Conservation (phyloP, 35 echinoderm and acorn worm genomes). For the Heliocidaris tuberculata region DNA sequence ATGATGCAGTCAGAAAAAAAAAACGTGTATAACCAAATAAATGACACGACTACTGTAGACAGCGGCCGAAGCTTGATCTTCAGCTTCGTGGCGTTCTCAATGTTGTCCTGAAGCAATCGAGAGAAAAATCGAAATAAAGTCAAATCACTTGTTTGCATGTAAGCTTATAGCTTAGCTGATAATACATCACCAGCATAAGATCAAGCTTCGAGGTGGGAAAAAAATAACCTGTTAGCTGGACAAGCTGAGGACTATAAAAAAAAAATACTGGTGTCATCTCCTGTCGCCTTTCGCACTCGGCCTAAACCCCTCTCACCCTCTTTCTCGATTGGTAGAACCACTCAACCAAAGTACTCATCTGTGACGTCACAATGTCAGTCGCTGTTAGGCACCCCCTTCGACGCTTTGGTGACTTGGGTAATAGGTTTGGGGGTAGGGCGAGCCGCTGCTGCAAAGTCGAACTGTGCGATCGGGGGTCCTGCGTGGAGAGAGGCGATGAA, state of each 20-base stretch:
- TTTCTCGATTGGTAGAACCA: conserved; percentile 20
- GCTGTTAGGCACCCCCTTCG: background rate
- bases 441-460: background rate
- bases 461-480: background rate
- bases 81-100: background rate
- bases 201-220: background rate
- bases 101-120: background rate
- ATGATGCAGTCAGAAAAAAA: background rate
- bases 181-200: conserved; percentile 19
- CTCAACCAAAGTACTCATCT: conserved; percentile 33
- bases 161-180: conserved; percentile 18
- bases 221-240: background rate
- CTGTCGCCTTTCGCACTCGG: conserved; percentile 22
- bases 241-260: background rate
- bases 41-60: background rate
- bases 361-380: conserved; percentile 29
- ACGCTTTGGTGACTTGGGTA: background rate
- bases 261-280: background rate
- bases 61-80: background rate
- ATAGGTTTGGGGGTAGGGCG: background rate
- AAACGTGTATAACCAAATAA: background rate
- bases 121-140: conserved; percentile 2
- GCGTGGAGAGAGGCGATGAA: background rate
- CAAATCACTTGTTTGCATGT: conserved; percentile 34
- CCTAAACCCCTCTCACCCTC: conserved; percentile 6